Base-by-base conservation (phyloP, 2,113 vertebrate genomes). In the Tachysurus fulvidraco region DNA sequence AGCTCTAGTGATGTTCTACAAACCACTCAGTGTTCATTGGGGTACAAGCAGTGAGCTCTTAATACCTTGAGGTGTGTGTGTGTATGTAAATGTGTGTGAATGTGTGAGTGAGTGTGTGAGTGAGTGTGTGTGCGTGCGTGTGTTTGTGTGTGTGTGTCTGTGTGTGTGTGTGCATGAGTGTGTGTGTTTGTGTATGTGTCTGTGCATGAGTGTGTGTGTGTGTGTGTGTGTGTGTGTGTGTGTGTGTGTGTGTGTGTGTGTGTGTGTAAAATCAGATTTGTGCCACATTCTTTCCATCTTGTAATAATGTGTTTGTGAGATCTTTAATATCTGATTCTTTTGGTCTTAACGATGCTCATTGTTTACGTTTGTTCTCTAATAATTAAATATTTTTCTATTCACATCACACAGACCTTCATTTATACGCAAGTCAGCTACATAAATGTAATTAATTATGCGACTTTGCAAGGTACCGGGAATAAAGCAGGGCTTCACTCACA, bases 11-110 rank as follows among this genome's bases (percentile, higher is more conserved):
- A 54, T 28, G 5, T 54, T 30, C n/a, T 78, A 60, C 41, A 76
- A 62, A 84, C 69, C 23, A 11, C 9, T 23, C 69, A 59, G 36
- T 7, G 5, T 59, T 84, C 21, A 59, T 16, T 13, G 28, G 83
- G 71, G n/a, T 76, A 28, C 23, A 84, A 44, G 50, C 28, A 41
- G 41, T 76, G 62, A 50, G 44, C 59, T 36, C 84, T 78, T 78
- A 30, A 76, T 25, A 30, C 54, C 10, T 50, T 9, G 8, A 9
- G 46, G 46, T 41, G 28, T 17, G 36, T 21, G 62, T 25, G 25
- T 19, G n/a, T 77, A 4, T 83, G 57, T 0, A 1, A 65, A 25
- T 65, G 23, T 21, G 46, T 62, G 23, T 36, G 28, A 2, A 28
- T 13, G 36, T 71, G 30, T 71, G 16, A 50, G 30, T 41, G 67